Base-by-base conservation (phyloP, 2,113 vertebrate species). In the Oenanthe melanoleuca region DNA sequence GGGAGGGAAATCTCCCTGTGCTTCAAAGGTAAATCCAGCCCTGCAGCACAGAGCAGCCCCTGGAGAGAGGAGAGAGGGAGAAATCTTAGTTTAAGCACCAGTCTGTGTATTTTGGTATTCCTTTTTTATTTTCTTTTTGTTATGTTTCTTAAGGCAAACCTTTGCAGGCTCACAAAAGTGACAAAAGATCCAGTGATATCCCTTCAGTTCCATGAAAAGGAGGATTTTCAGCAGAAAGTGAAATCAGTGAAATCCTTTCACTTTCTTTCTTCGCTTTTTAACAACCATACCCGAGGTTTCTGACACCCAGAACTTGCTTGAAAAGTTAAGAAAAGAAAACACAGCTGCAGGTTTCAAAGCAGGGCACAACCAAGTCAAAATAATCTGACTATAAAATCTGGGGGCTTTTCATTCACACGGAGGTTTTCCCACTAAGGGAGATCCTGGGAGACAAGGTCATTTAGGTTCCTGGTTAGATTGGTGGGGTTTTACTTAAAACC, bases 291-390 rank as follows among this genome's bases (percentile, higher is more conserved):
- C 82, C 50, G 21, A 87, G 70, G 81, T 71, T 94, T 87, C 74
- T 83, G 89, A 95, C 78, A 83, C 57, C 42, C 80, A 75, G 81
- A 69, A 81, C 61, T 93, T 13, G 22, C 61, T 74, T 75, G 45
- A 75, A 88, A 95, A 96, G 70, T 82, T 72, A 17, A 85, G 90
- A 49, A 56, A 77, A 78, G 81, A 55, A 88, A 96, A 70, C 71
- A 31, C 64, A 95, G 90, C 91, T 92, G 74, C 65, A 78, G 78
- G 73, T 82, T 90, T 96, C 73, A 89, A 78, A 95, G 82, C 66
- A 29, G 81, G 74, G 70, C 78, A 75, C 89, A 74, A 33, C 50
- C 50, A 44, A 94, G 71, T 72, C 61, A 59, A 40, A 89, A 88
- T 80, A 90, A 93, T 78, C 59, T 37, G 31, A 22, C 45, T 86